These are phyloP conservation scores for Papilio polytes DNA, from an alignment of 1,140 invertebrate species.

Conservation along the genomic window DNA sequence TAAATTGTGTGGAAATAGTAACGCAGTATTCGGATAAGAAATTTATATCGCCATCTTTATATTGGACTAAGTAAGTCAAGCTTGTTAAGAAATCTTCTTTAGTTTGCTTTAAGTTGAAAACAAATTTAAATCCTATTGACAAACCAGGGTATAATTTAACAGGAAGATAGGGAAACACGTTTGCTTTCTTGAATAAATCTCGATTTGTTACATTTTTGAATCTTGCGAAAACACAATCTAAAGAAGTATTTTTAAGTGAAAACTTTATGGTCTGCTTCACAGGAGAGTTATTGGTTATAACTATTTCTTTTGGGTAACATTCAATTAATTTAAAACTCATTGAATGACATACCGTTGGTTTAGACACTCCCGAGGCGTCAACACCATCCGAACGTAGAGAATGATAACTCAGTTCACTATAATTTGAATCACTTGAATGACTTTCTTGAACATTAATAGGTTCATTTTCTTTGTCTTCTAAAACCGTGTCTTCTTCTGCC, in stretches of 20 bases:
- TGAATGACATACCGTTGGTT: conserved; percentile 45
- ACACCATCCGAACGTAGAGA: conserved; percentile 16
- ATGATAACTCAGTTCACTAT: conserved; percentile 44
- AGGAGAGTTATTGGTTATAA: conserved; percentile 46
- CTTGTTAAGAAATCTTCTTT: conserved; percentile 47
- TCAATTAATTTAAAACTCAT: conserved; percentile 47
- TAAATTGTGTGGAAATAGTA: conserved; percentile 51
- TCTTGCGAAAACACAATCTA: conserved; percentile 51
- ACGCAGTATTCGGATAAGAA: conserved; percentile 48
- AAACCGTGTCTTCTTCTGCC: conserved; percentile 37
- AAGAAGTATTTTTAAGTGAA: conserved; percentile 57
- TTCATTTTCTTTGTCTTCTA: conserved; percentile 45
- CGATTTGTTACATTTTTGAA: conserved; percentile 57
- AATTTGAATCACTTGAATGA: conserved; percentile 61
- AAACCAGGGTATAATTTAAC: conserved; percentile 64
- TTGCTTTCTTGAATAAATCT: conserved; percentile 51
- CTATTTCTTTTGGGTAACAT: conserved; percentile 55
- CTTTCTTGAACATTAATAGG: conserved; percentile 38
- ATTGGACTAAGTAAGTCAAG: conserved; percentile 62
- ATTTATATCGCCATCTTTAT: conserved; percentile 46
- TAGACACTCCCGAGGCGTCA: conserved; percentile 23
- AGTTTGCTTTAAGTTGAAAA: conserved; percentile 55
- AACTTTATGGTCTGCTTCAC: conserved; percentile 60
- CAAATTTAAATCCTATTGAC: conserved; percentile 52
- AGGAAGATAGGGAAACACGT: conserved; percentile 52